A percentile compares a stretch with the other conserved stretches of the same genome.
Conservation (phyloP, 1,140 invertebrate genomes). For the Drosophila prosaltans region DNA sequence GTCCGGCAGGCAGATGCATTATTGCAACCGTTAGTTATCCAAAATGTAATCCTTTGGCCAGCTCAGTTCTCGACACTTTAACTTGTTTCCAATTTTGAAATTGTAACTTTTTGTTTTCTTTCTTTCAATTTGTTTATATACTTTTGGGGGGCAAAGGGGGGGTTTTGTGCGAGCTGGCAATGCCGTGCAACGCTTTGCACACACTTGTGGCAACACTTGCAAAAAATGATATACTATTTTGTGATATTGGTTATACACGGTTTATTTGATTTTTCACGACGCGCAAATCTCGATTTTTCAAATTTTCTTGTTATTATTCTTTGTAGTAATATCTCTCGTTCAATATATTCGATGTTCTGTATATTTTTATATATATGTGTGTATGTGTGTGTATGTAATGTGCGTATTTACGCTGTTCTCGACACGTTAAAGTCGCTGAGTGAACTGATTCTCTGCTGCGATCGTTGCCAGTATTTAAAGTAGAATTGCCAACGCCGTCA, state of each 20-base stretch:
- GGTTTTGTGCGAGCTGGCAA: slow-evolving; percentile 28
- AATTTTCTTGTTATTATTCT: slow-evolving; percentile 13
- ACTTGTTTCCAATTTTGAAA: too few species aligned
- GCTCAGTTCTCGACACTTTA: slow-evolving; percentile 26
- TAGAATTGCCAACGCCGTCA: slow-evolving; percentile 67
- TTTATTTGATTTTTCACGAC: background rate
- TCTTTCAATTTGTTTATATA: slow-evolving; percentile 7
- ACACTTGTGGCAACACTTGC: slow-evolving; percentile 32
- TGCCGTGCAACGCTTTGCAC: slow-evolving; percentile 26
- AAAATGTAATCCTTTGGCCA: slow-evolving; percentile 1
- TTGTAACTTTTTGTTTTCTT: slow-evolving; percentile 25
- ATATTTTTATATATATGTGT: slow-evolving; percentile 17
- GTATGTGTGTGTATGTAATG: slow-evolving; percentile 4
- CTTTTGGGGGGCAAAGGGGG: background rate
- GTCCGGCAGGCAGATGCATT: slow-evolving; percentile 80
- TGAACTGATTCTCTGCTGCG: slow-evolving; percentile 83
- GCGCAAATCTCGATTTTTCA: slow-evolving; percentile 3
- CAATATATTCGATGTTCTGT: background rate
- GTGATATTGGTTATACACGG: background rate
- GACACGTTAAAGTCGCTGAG: slow-evolving; percentile 82
- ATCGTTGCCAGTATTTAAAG: slow-evolving; percentile 83
- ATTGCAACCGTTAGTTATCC: background rate
- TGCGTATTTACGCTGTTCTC: slow-evolving; percentile 57
- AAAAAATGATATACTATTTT: slow-evolving; percentile 39
- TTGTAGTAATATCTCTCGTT: too few species aligned